phyloP scores from a whole-genome alignment of 2,113 vertebrate species.

The Cepphus grylle region DNA sequence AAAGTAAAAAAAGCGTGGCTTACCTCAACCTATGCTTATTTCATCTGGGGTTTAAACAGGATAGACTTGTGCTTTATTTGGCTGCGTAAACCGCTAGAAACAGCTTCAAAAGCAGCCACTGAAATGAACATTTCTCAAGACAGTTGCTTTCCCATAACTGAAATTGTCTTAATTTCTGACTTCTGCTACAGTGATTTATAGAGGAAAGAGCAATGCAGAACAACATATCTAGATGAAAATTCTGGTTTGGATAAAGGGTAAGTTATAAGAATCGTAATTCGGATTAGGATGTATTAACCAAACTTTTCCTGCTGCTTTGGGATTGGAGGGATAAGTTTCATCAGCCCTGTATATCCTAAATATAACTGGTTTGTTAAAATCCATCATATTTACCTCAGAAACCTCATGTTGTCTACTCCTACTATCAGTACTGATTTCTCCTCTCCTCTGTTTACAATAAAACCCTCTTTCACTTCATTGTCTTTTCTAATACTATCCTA shows the following conservation, averaged over 20 bases:
- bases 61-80: neutral
- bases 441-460: neutral
- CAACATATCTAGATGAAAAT: constrained; percentile 32
- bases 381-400: neutral
- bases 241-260: constrained; percentile 26
- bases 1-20: neutral
- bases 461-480: neutral
- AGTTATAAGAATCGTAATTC: neutral
- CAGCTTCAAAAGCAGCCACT: neutral
- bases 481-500: neutral
- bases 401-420: neutral
- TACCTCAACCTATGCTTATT: neutral
- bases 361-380: neutral
- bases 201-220: constrained; percentile 76
- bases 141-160: neutral
- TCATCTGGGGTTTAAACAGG: neutral
- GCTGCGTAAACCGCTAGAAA: neutral
- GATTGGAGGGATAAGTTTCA: neutral
- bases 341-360: neutral
- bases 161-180: neutral
- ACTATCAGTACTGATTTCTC: neutral
- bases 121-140: neutral
- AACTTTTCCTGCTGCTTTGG: neutral
- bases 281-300: neutral
- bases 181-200: constrained; percentile 81